Evolutionary conservation across 2,113 vertebrate genomes (phyloP).

Genomic region (Sapayoa aenigma): DNA sequence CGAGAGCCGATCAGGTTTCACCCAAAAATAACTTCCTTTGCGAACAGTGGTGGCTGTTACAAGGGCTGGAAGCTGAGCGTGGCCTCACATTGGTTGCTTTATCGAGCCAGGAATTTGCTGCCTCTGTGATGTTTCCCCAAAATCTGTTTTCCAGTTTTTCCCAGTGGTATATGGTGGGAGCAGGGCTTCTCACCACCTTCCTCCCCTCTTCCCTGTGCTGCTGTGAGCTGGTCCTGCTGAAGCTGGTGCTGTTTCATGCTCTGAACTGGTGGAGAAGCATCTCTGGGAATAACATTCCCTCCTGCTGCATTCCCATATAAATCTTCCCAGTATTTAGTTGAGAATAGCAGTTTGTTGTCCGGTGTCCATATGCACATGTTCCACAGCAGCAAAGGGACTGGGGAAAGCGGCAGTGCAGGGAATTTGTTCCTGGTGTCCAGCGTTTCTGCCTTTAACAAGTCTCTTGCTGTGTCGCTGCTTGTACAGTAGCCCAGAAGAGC

Average conservation of each 20-base stretch:
- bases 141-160: background rate
- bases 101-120: background rate
- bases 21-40: conserved; percentile 27
- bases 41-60: background rate
- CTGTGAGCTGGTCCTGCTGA: background rate
- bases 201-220: background rate
- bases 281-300: background rate
- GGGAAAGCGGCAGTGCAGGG: background rate
- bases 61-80: conserved; percentile 16
- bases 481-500: background rate
- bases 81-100: background rate
- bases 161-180: background rate
- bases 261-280: background rate
- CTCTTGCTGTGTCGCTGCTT: background rate
- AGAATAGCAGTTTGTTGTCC: background rate
- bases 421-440: background rate
- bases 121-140: background rate
- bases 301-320: background rate
- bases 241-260: background rate
- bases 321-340: background rate
- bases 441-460: background rate
- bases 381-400: background rate
- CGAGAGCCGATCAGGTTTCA: conserved; percentile 1
- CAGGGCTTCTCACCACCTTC: background rate
- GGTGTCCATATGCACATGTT: accelerated